Evolutionary conservation across 2,113 vertebrate species (phyloP), one percentile per base, ranked within the genome.

Genomic region (Centropus bengalensis): DNA sequence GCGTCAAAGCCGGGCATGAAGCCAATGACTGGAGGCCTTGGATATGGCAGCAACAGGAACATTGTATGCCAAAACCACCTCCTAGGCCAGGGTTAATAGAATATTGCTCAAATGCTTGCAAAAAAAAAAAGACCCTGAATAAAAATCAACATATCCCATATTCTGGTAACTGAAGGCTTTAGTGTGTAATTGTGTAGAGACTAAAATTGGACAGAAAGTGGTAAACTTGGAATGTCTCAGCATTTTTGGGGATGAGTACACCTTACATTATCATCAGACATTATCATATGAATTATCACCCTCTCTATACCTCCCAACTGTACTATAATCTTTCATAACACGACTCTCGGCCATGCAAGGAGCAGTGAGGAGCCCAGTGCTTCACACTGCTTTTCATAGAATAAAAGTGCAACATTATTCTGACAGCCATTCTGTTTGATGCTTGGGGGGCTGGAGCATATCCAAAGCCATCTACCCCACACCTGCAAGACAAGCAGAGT

Each of bases 201-300:
- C 28, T 58, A 33, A 63, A 90, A n/a, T 3, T 33, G 45, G 20
- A 75, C 15, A 33, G 54, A 30, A 93, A 86, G 79, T 28, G 87
- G 91, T 95, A 91, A 86, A 91, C 49, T 89, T 83, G 3, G 17
- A n/a, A 5, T 21, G 22, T 66, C 67, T 32, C 68, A 81, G 80
- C 32, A 30, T 92, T 95, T 95, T 87, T 66, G 55, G 75, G 75
- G 91, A 82, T 15, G 36, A 95, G 89, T 82, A 74, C 42, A 73
- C 87, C 58, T 59, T 68, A 71, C 56, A n/a, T 93, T 96, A 92
- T 93, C 90, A 86, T 22, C 4, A 19, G 82, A 47, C 22, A 81
- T 95, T 92, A 96, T 85, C 47, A 42, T 89, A 52, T 83, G 94
- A 95, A 89, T 91, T 54, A 96, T 88, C 77, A 36, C 59, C 52